Percentiles rank a stretch among this genome's conserved stretches.
These are phyloP conservation scores for Cephus pygmeus DNA, from an alignment of 2,888 invertebrate species.

Conservation along the genomic window DNA sequence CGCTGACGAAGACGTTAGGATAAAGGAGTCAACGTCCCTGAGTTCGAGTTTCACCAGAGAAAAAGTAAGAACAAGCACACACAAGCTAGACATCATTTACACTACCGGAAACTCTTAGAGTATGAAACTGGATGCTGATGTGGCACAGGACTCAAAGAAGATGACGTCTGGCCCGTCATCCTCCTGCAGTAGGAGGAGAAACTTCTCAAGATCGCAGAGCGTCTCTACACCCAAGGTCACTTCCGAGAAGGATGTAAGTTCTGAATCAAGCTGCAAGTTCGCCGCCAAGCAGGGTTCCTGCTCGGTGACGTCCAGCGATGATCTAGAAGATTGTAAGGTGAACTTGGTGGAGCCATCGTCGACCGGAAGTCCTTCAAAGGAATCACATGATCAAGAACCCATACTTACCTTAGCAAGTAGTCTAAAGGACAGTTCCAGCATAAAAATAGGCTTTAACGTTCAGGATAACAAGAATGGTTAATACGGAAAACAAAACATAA, in stretches of 20 bases:
- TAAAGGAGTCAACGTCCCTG: constrained; percentile 46
- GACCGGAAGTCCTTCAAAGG: constrained; percentile 9
- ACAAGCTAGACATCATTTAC: constrained; percentile 27
- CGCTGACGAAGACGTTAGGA: constrained; percentile 57
- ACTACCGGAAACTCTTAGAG: constrained; percentile 22
- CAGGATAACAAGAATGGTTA: constrained; percentile 40
- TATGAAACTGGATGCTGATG: constrained; percentile 16
- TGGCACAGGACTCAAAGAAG: constrained; percentile 22
- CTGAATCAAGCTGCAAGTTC: constrained; percentile 24
- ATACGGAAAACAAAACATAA: neutral
- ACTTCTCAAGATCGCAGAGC: constrained; percentile 49
- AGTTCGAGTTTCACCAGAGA: constrained; percentile 24
- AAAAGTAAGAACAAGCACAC: constrained; percentile 23
- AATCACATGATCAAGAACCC: constrained; percentile 37
- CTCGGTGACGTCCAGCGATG: constrained; percentile 44
- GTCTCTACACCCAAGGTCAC: constrained; percentile 43
- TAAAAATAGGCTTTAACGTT: constrained; percentile 56
- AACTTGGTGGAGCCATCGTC: constrained; percentile 9
- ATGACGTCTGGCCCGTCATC: constrained; percentile 4
- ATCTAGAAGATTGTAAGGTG: constrained; percentile 46
- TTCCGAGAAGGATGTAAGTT: constrained; percentile 21
- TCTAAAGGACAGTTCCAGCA: constrained; percentile 46
- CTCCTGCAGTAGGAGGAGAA: constrained; percentile 18
- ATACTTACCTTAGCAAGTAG: constrained; percentile 54
- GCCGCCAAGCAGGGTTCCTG: constrained; percentile 46